phyloP scores from a whole-genome alignment of 2,888 invertebrate genomes.

The Crematogaster levior region DNA sequence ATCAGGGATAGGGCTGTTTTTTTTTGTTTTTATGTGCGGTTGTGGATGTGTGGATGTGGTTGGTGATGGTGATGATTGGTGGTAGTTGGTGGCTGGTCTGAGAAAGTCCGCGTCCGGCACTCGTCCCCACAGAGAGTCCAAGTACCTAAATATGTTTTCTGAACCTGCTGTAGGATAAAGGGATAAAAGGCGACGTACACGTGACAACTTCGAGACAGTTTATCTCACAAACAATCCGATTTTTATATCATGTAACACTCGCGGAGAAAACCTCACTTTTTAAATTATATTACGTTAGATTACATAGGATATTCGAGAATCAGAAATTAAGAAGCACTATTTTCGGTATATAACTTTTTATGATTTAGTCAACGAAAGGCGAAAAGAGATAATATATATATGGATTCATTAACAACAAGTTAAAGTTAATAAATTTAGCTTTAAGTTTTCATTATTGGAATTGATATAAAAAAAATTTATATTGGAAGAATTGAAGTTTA shows the following conservation, averaged over 20 bases:
- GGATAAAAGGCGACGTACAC: slow-evolving; percentile 67
- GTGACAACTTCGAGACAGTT: slow-evolving; percentile 60
- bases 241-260: slow-evolving; percentile 40
- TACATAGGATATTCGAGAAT: background rate
- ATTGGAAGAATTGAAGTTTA: background rate
- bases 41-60: slow-evolving; percentile 76
- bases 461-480: slow-evolving; percentile 4
- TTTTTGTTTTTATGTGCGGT: slow-evolving; percentile 70
- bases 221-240: slow-evolving; percentile 48
- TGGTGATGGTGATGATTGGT: slow-evolving; percentile 69
- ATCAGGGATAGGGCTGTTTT: slow-evolving; percentile 79
- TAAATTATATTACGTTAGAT: background rate
- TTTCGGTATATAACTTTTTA: background rate
- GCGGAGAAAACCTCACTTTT: slow-evolving; percentile 19
- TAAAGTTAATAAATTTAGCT: background rate
- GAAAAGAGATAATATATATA: background rate
- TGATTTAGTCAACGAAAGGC: background rate
- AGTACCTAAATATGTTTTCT: slow-evolving; percentile 77
- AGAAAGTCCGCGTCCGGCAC: slow-evolving; percentile 79
- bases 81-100: slow-evolving; percentile 76
- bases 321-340: background rate
- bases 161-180: slow-evolving; percentile 74
- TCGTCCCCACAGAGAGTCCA: slow-evolving; percentile 75
- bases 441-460: background rate
- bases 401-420: background rate